Evolutionary conservation across 2,888 invertebrate species (phyloP).

Genomic region (Conistra vaccinii): DNA sequence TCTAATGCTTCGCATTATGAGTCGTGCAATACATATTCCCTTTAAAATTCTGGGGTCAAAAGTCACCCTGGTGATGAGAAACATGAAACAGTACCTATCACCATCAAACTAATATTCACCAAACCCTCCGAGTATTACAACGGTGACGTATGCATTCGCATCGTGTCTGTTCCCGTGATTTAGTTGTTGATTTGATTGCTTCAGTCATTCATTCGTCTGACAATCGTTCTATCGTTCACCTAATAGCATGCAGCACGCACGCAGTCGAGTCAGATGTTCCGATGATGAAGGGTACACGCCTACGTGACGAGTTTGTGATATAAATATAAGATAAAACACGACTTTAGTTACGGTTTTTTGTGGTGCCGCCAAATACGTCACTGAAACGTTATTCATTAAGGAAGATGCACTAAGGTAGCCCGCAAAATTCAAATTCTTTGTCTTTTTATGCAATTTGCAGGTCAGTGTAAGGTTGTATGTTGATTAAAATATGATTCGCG

Average conservation of each 20-base stretch:
- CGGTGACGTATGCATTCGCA: constrained; percentile 30
- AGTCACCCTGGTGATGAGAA: background rate
- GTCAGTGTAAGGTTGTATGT: no score
- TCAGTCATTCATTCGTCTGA: constrained; percentile 55
- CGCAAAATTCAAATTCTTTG: no score
- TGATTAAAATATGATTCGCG: no score
- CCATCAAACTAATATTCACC: background rate
- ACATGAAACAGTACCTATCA: background rate
- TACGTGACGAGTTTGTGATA: constrained; percentile 15
- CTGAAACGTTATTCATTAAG: no score
- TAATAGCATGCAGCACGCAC: constrained; percentile 56
- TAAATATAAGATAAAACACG: background rate
- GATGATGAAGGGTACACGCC: constrained; percentile 37
- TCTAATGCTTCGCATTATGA: no score
- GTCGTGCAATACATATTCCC: no score
- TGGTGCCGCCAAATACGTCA: background rate
- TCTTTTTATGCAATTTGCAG: no score
- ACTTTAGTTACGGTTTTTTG: background rate
- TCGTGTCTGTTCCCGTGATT: constrained; percentile 34
- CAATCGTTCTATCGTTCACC: constrained; percentile 47
- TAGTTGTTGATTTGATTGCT: constrained; percentile 58
- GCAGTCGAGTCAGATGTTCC: constrained; percentile 39
- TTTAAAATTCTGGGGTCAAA: background rate
- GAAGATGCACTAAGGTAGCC: no score
- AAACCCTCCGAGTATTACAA: constrained; percentile 27